Percentiles rank a stretch among this genome's conserved stretches.
Conservation (phyloP, 2,113 vertebrate genomes). For the Aramus guarauna region DNA sequence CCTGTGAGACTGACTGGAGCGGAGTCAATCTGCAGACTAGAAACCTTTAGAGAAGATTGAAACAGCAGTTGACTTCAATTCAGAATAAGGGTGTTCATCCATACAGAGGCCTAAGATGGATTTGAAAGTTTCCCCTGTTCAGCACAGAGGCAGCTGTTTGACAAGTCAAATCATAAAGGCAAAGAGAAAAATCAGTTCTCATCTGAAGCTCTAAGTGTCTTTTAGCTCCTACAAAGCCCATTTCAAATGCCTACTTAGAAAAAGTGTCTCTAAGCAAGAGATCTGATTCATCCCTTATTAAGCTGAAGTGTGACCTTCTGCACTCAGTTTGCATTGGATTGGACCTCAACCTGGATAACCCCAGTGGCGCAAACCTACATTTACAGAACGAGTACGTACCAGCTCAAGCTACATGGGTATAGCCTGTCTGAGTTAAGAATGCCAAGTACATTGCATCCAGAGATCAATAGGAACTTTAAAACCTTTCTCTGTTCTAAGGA, state of each 20-base stretch:
- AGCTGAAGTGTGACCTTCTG: background rate
- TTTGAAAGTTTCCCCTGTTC: background rate
- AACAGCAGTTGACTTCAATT: background rate
- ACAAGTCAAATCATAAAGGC: background rate
- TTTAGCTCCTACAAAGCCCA: background rate
- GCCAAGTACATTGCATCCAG: background rate
- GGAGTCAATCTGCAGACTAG: accelerated
- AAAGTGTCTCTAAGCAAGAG: background rate
- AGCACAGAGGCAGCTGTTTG: background rate
- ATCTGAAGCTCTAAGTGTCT: background rate
- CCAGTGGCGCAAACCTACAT: background rate
- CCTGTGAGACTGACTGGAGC: background rate
- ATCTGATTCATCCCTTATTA: background rate
- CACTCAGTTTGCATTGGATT: background rate
- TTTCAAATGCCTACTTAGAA: background rate
- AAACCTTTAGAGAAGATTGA: background rate
- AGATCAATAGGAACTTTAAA: background rate
- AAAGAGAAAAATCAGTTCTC: background rate
- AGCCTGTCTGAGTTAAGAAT: background rate
- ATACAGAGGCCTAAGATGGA: background rate
- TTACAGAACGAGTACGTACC: background rate
- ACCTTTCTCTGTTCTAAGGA: background rate
- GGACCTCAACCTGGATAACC: background rate
- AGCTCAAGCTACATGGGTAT: background rate
- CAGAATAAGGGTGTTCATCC: background rate